phyloP scores from a whole-genome alignment of 2,113 vertebrate species.

The Hystrix cristata region DNA sequence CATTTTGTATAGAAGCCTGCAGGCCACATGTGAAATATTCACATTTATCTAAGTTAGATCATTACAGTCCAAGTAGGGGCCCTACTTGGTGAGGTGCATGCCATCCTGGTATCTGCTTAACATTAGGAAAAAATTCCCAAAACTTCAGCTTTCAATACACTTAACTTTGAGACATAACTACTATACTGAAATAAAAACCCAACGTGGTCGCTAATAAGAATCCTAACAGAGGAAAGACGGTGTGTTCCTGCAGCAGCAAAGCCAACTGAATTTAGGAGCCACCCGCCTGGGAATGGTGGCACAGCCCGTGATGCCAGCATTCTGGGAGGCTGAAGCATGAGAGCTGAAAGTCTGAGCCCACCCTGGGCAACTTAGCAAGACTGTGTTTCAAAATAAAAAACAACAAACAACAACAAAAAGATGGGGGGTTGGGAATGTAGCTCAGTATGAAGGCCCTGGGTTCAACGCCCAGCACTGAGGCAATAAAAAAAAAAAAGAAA shows the following conservation, averaged over 20 bases:
- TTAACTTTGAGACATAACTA: slow-evolving; percentile 35
- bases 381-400: background rate
- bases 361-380: too few species aligned
- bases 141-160: slow-evolving; percentile 54
- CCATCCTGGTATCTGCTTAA: slow-evolving; percentile 66
- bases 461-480: background rate
- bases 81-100: slow-evolving; percentile 18
- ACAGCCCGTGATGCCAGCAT: too few species aligned
- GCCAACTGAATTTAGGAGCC: background rate
- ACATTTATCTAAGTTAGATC: background rate
- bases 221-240: background rate
- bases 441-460: background rate
- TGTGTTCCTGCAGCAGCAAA: background rate
- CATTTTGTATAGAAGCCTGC: slow-evolving; percentile 14
- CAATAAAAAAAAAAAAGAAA: background rate
- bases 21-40: slow-evolving; percentile 30
- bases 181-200: slow-evolving; percentile 60
- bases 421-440: background rate
- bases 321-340: too few species aligned
- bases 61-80: background rate
- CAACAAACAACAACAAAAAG: too few species aligned
- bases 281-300: too few species aligned
- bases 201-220: slow-evolving; percentile 44
- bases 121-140: slow-evolving; percentile 52
- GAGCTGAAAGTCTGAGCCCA: too few species aligned